phyloP scores from a whole-genome alignment of 2,797 vertebrate species.

The Mallotus villosus region DNA sequence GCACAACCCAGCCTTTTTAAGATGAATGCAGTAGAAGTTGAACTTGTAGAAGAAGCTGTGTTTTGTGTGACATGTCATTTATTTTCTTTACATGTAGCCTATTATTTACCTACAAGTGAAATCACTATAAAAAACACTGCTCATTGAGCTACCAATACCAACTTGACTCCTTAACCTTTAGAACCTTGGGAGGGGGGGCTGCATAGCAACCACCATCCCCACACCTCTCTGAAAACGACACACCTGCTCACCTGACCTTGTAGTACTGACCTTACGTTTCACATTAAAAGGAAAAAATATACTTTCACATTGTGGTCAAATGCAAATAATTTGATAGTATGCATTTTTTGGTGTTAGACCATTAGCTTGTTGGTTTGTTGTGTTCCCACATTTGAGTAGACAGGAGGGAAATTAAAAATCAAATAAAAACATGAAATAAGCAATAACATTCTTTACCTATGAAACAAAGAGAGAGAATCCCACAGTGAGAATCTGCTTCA shows the following conservation, averaged over 20 bases:
- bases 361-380: slow-evolving; percentile 18
- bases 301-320: slow-evolving; percentile 18
- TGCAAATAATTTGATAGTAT: slow-evolving; percentile 35
- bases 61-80: slow-evolving; percentile 16
- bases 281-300: slow-evolving; percentile 33
- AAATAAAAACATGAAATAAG: slow-evolving; percentile 13
- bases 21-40: slow-evolving; percentile 20
- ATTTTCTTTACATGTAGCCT: slow-evolving; percentile 26
- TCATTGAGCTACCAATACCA: slow-evolving; percentile 38
- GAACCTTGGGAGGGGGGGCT: slow-evolving; percentile 48
- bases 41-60: slow-evolving; percentile 35
- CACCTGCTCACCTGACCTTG: slow-evolving; percentile 22
- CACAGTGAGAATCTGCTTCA: neutral
- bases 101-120: slow-evolving; percentile 31
- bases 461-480: slow-evolving; percentile 4
- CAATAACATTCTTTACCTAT: neutral
- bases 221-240: slow-evolving; percentile 14
- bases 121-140: slow-evolving; percentile 30
- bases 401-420: neutral
- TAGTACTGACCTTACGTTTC: slow-evolving; percentile 32
- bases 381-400: slow-evolving; percentile 13
- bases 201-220: slow-evolving; percentile 63
- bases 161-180: slow-evolving; percentile 26
- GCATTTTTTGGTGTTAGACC: slow-evolving; percentile 21
- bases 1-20: slow-evolving; percentile 24